Percentiles rank a stretch among this genome's conserved stretches.
Evolutionary conservation across 2,113 vertebrate genomes (phyloP).

Genomic region (Axis porcinus): DNA sequence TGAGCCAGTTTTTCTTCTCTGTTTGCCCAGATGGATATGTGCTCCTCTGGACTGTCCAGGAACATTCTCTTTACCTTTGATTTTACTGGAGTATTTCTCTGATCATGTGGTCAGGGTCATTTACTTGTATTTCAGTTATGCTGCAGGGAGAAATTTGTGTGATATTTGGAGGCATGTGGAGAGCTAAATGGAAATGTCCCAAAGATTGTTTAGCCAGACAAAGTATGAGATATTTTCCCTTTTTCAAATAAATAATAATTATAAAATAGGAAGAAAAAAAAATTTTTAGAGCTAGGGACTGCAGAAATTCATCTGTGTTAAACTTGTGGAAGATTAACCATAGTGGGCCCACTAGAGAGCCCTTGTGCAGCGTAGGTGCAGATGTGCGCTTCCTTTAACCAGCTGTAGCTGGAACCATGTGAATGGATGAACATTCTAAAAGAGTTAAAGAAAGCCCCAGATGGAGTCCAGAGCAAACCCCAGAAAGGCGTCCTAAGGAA

Average conservation of each 20-base stretch:
- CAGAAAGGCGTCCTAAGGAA: neutral
- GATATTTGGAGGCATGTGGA: neutral
- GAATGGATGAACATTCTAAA: neutral
- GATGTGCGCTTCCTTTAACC: neutral
- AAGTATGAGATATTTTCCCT: neutral
- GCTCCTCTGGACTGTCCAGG: neutral
- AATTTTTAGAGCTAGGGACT: neutral
- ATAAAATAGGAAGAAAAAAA: neutral
- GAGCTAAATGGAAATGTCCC: neutral
- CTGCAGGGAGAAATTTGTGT: neutral
- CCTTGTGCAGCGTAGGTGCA: neutral
- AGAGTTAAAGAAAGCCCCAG: neutral
- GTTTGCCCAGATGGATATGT: neutral
- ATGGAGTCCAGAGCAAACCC: neutral
- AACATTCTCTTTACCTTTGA: neutral
- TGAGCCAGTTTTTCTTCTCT: neutral
- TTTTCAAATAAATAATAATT: constrained; percentile 12
- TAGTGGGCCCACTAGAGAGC: neutral
- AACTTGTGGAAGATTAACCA: neutral
- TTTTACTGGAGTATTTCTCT: neutral
- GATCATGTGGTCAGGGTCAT: neutral
- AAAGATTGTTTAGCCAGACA: neutral
- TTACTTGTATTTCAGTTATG: neutral
- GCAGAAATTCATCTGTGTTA: neutral
- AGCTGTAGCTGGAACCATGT: neutral